A percentile compares a stretch with the other conserved stretches of the same genome.
Evolutionary conservation across 2,113 vertebrate genomes (phyloP).

Genomic region (Talpa occidentalis): DNA sequence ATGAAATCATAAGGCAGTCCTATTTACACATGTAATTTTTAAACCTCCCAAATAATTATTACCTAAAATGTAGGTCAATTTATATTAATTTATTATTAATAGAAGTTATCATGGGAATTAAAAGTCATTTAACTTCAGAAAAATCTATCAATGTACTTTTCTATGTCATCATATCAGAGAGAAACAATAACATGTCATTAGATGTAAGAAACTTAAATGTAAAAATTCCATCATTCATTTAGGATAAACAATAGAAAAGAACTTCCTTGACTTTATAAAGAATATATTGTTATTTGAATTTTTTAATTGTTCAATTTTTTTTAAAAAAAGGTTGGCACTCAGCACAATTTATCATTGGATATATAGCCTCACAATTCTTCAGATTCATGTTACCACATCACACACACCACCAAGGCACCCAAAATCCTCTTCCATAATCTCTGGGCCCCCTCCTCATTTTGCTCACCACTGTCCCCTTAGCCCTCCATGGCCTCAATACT

Average conservation of each 20-base stretch:
- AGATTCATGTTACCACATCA: too few species aligned
- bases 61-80: neutral
- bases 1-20: neutral
- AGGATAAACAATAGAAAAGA: neutral
- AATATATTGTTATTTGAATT: too few species aligned
- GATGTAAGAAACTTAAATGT: neutral
- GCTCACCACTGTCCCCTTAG: too few species aligned
- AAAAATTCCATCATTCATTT: neutral
- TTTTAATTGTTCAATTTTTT: too few species aligned
- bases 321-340: too few species aligned
- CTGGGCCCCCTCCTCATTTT: too few species aligned
- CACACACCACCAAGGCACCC: too few species aligned
- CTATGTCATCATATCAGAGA: neutral
- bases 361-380: too few species aligned
- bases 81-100: conserved; percentile 14
- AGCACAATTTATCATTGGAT: too few species aligned
- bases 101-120: neutral
- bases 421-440: too few species aligned
- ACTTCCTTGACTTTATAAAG: neutral
- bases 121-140: neutral
- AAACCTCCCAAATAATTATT: neutral
- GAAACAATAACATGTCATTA: neutral
- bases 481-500: too few species aligned
- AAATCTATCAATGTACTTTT: neutral
- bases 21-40: neutral